These are phyloP conservation scores for Ernsta delagoae DNA, from an alignment of 2,888 invertebrate species.

Conservation along the genomic window DNA sequence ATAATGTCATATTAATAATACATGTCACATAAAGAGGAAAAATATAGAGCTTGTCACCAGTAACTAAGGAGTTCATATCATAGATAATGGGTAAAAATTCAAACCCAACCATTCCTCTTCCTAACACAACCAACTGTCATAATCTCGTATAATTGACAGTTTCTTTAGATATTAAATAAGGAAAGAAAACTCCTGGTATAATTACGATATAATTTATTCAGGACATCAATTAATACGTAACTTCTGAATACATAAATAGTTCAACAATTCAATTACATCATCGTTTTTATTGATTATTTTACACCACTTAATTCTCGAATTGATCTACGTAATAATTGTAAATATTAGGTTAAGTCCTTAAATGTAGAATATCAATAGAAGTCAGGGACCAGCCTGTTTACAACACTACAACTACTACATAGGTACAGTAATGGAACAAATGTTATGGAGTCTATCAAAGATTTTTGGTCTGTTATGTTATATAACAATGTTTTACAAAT, in stretches of 20 bases:
- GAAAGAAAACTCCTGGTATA: conserved; percentile 23
- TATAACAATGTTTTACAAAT: background rate
- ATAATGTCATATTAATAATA: too few relatives aligned
- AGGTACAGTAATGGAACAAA: conserved; percentile 12
- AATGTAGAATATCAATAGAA: conserved; percentile 61
- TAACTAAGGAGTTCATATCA: too few relatives aligned
- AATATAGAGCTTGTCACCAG: too few relatives aligned
- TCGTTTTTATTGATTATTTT: conserved; percentile 55
- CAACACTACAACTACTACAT: conserved; percentile 49
- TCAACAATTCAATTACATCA: conserved; percentile 78
- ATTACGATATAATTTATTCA: conserved; percentile 80
- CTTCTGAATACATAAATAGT: conserved; percentile 81
- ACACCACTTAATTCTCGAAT: conserved; percentile 53
- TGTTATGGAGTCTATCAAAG: background rate
- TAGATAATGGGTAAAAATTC: too few relatives aligned
- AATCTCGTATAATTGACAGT: too few relatives aligned
- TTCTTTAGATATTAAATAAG: background rate
- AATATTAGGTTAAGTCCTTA: conserved; percentile 41
- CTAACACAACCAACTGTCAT: too few relatives aligned
- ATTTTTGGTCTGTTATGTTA: conserved; percentile 2
- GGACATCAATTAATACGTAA: conserved; percentile 81
- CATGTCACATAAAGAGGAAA: too few relatives aligned
- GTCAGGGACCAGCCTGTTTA: conserved; percentile 77
- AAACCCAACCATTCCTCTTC: too few relatives aligned
- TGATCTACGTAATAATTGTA: conserved; percentile 46